Conservation (phyloP, 1,140 invertebrate genomes). For the Aphis gossypii region DNA sequence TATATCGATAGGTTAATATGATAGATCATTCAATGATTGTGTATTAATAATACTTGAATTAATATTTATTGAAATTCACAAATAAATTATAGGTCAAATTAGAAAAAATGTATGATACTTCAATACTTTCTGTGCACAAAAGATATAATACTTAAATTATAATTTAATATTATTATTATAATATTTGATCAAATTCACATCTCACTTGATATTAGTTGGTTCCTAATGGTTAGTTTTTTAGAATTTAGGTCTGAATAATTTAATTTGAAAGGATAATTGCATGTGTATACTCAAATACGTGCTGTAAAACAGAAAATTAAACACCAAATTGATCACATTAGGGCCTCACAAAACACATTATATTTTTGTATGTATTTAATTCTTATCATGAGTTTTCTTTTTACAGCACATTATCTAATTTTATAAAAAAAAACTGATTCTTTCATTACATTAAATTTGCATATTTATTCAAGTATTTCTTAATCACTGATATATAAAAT, state of each 20-base stretch:
- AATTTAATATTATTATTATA: not conserved
- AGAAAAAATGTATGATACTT: not conserved
- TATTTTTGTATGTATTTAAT: not conserved
- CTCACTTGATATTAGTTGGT: not conserved
- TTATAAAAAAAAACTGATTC: not conserved
- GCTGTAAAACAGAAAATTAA: not conserved
- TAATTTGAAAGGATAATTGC: not conserved
- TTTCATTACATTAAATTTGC: not conserved
- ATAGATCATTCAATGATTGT: not conserved
- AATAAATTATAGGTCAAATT: not conserved
- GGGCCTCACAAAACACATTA: not conserved
- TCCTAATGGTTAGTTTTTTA: not conserved
- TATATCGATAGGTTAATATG: too few species aligned
- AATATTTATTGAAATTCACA: not conserved
- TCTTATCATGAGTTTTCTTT: too few species aligned
- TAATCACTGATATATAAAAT: not conserved
- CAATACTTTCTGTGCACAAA: not conserved
- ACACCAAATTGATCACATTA: not conserved
- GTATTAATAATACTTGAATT: not conserved
- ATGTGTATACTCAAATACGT: not conserved
- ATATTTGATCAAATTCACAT: not conserved
- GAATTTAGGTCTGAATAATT: not conserved
- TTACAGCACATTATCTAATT: not conserved
- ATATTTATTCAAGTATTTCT: not conserved
- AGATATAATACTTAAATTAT: not conserved